A percentile compares a stretch with the other conserved stretches of the same genome.
Evolutionary conservation across 2,888 invertebrate species (phyloP).

Genomic region (Phalera bucephala): DNA sequence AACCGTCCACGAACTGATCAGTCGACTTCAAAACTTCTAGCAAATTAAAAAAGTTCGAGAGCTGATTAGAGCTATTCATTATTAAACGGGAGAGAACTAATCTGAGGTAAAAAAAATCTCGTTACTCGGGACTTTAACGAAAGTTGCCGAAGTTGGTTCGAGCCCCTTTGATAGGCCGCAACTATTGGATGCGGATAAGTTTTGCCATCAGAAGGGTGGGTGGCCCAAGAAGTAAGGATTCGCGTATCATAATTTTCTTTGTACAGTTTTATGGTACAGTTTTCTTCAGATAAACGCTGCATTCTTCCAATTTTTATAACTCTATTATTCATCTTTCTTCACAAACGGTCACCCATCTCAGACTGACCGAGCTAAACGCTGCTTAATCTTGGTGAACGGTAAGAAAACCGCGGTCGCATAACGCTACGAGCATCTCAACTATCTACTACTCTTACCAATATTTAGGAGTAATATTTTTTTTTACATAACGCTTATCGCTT

Average conservation of each 20-base stretch:
- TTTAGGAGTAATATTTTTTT: too few relatives aligned
- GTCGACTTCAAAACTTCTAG: conserved; percentile 18
- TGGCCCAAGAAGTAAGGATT: conserved; percentile 35
- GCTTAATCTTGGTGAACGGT: too few relatives aligned
- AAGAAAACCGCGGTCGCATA: too few relatives aligned
- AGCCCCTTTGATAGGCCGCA: conserved; percentile 44
- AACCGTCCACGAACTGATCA: conserved; percentile 12
- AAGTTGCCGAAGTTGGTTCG: conserved; percentile 38
- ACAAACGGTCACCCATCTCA: too few relatives aligned
- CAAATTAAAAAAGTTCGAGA: conserved; percentile 41
- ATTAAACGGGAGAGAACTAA: conserved; percentile 46
- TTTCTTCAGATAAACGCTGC: too few relatives aligned
- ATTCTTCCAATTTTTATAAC: too few relatives aligned
- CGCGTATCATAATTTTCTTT: too few relatives aligned
- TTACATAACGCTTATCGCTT: not conserved
- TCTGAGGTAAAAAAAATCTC: conserved; percentile 51
- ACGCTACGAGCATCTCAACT: too few relatives aligned
- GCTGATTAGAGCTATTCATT: conserved; percentile 51
- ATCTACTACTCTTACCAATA: too few relatives aligned
- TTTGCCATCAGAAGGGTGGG: conserved; percentile 33
- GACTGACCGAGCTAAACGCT: too few relatives aligned
- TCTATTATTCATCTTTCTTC: too few relatives aligned
- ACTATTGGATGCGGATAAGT: conserved; percentile 61
- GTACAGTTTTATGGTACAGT: too few relatives aligned
- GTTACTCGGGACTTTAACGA: conserved; percentile 41